These are phyloP conservation scores for Porites australiensis DNA, from an alignment of 64 coral and sea anemone species.

Conservation along the genomic window DNA sequence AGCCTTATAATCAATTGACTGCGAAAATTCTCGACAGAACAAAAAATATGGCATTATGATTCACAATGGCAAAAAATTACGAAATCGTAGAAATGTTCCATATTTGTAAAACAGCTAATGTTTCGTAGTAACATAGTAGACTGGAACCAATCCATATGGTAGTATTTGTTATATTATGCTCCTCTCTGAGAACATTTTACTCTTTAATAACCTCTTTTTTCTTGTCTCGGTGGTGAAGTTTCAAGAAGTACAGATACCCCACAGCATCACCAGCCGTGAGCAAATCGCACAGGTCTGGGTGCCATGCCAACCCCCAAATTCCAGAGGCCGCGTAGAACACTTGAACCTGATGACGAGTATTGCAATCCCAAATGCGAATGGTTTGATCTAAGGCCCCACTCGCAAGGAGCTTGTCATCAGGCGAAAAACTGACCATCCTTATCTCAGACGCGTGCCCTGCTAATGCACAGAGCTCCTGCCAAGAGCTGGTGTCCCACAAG, in stretches of 20 bases:
- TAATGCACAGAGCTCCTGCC: constrained; percentile 4
- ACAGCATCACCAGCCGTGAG: constrained; percentile 67
- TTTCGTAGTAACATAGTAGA: too few relatives aligned
- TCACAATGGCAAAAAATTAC: too few relatives aligned
- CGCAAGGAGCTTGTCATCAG: constrained; percentile 50
- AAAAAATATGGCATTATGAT: too few relatives aligned
- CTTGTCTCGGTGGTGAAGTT: neutral
- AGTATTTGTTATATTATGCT: too few relatives aligned
- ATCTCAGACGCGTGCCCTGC: constrained; percentile 67
- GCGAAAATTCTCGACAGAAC: too few relatives aligned
- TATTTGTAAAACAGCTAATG: too few relatives aligned
- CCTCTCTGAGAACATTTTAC: too few relatives aligned
- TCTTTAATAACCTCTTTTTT: neutral
- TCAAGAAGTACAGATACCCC: constrained; percentile 65
- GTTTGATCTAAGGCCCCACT: constrained; percentile 67
- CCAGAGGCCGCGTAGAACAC: constrained; percentile 63
- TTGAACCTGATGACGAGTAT: constrained; percentile 31
- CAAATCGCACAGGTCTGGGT: constrained; percentile 39
- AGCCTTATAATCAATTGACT: too few relatives aligned
- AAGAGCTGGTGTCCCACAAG: constrained; percentile 35
- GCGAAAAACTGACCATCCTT: constrained; percentile 64
- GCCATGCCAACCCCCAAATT: constrained; percentile 63
- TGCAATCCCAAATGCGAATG: constrained; percentile 58
- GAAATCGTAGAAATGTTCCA: too few relatives aligned
- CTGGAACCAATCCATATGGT: too few relatives aligned